Percentiles rank a stretch among this genome's conserved stretches.
Evolutionary conservation across 2,888 invertebrate genomes (phyloP).

Genomic region (Sphecodes monilicornis): DNA sequence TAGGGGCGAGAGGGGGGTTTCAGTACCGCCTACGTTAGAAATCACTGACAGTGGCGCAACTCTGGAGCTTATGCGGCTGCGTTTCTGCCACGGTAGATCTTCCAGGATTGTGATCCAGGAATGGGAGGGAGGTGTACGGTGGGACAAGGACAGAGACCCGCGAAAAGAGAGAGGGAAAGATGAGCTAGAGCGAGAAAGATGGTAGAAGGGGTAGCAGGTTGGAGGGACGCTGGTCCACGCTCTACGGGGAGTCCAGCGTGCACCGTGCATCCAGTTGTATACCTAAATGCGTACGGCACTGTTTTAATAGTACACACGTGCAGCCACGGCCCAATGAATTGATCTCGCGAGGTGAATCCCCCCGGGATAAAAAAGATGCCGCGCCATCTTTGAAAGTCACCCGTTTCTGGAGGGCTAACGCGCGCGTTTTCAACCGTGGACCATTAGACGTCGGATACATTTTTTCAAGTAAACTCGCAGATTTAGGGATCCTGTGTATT

Average conservation of each 20-base stretch:
- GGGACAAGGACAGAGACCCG: neutral
- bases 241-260: slow-evolving; percentile 78
- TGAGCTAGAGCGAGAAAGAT: slow-evolving; percentile 55
- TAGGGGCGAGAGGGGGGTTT: neutral
- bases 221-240: slow-evolving; percentile 72
- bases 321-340: slow-evolving; percentile 66
- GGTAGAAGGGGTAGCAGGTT: slow-evolving; percentile 64
- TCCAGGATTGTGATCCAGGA: slow-evolving; percentile 39
- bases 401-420: slow-evolving; percentile 30
- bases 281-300: slow-evolving; percentile 74
- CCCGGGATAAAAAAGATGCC: slow-evolving; percentile 50
- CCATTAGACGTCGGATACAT: slow-evolving; percentile 2
- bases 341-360: slow-evolving; percentile 60
- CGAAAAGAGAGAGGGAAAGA: slow-evolving; percentile 35
- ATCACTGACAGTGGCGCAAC: slow-evolving; percentile 53
- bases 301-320: slow-evolving; percentile 76
- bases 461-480: slow-evolving; percentile 17
- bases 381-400: slow-evolving; percentile 61
- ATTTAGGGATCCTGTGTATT: neutral
- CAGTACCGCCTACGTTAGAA: slow-evolving; percentile 58
- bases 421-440: slow-evolving; percentile 50
- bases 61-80: slow-evolving; percentile 54
- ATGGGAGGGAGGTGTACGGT: neutral
- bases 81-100: slow-evolving; percentile 53
- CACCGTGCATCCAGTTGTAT: slow-evolving; percentile 76